These are phyloP conservation scores for Callosobruchus maculatus DNA, from an alignment of 2,888 invertebrate genomes.

Conservation along the genomic window DNA sequence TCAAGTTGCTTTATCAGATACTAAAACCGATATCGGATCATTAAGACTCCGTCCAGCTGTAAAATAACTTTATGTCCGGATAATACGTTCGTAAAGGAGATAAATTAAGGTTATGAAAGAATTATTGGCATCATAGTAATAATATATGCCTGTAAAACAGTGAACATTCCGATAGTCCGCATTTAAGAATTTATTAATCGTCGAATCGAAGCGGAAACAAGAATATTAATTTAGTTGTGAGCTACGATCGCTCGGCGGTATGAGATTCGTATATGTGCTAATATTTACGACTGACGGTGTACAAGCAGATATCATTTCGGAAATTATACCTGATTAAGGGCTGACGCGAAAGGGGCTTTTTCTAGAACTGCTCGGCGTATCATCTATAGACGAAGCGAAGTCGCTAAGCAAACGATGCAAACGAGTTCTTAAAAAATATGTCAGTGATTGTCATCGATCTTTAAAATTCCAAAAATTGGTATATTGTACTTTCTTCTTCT, in stretches of 20 bases:
- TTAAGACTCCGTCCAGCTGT: neutral
- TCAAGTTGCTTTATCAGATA: neutral
- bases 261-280: neutral
- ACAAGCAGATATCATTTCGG: neutral
- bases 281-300: neutral
- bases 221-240: slow-evolving; percentile 34
- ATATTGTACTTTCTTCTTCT: too few species aligned
- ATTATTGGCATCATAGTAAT: neutral
- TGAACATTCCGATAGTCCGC: slow-evolving; percentile 24
- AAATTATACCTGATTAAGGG: neutral
- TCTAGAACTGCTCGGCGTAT: too few species aligned
- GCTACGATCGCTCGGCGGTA: slow-evolving; percentile 30
- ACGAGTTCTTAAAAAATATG: too few species aligned
- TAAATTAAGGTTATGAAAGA: neutral
- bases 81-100: neutral
- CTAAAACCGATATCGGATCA: neutral
- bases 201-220: slow-evolving; percentile 25
- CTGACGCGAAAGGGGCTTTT: neutral
- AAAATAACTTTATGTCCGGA: neutral
- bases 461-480: too few species aligned
- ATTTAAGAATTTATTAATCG: slow-evolving; percentile 31
- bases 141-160: slow-evolving; percentile 5
- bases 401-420: too few species aligned
- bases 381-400: too few species aligned
- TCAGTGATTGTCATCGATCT: too few species aligned